Percentiles rank a stretch among this genome's conserved stretches.
Evolutionary conservation across 2,888 invertebrate genomes (phyloP).

Genomic region (Antheraea assamensis): DNA sequence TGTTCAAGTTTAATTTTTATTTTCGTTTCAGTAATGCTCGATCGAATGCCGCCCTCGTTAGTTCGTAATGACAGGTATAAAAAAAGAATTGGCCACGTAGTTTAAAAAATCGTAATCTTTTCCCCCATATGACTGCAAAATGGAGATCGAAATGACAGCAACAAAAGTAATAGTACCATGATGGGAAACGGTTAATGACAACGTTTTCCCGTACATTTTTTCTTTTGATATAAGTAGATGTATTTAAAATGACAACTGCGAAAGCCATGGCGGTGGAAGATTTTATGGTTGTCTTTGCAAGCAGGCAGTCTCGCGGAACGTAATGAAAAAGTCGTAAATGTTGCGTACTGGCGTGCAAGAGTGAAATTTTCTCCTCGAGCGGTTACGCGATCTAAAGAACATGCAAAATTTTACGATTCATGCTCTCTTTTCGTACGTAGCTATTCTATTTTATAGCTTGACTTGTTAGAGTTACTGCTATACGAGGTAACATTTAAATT

Average conservation of each 20-base stretch:
- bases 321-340: conserved; percentile 76
- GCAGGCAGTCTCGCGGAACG: conserved; percentile 60
- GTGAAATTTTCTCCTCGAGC: conserved; percentile 69
- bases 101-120: conserved; percentile 39
- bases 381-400: conserved; percentile 59
- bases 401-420: conserved; percentile 70
- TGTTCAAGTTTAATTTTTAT: conserved; percentile 12
- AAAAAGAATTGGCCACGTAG: conserved; percentile 5
- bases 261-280: conserved; percentile 49
- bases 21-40: conserved; percentile 21
- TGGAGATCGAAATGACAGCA: conserved; percentile 32
- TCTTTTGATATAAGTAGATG: conserved; percentile 32
- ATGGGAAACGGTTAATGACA: conserved; percentile 41
- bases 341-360: conserved; percentile 64
- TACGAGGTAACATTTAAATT: conserved; percentile 6
- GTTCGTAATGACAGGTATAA: conserved; percentile 5
- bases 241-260: conserved; percentile 48
- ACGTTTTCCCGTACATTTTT: conserved; percentile 36
- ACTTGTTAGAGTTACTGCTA: conserved; percentile 43
- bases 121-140: conserved; percentile 38
- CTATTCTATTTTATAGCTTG: conserved; percentile 52
- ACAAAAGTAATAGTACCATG: conserved; percentile 44
- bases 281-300: conserved; percentile 63
- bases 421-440: conserved; percentile 46
- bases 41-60: conserved; percentile 38